Evolutionary conservation across 1,140 invertebrate genomes (phyloP).

Genomic region (Drosophila aff.): DNA sequence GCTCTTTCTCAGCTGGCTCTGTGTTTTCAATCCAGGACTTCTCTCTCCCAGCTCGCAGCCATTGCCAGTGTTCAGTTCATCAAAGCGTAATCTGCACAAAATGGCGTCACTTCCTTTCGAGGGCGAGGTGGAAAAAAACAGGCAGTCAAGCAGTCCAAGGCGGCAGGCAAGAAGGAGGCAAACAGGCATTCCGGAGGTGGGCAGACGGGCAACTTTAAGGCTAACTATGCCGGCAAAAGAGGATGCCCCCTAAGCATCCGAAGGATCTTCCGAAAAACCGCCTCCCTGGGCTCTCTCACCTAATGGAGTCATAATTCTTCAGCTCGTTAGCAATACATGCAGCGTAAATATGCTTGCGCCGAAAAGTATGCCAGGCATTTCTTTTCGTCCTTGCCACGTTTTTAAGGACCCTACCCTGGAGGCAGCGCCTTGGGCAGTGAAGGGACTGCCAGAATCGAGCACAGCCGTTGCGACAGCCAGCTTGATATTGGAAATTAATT

Average conservation of each 20-base stretch:
- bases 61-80: constrained; percentile 61
- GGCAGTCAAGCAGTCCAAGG: constrained; percentile 23
- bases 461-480: not conserved
- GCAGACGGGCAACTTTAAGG: constrained; percentile 65
- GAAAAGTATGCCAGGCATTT: constrained; percentile 72
- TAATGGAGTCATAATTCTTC: constrained; percentile 83
- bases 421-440: constrained; percentile 2
- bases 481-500: constrained; percentile 26
- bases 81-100: constrained; percentile 83
- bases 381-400: constrained; percentile 64
- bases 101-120: constrained; percentile 73
- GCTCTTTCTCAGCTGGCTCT: not conserved
- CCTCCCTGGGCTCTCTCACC: constrained; percentile 24
- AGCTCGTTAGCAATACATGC: constrained; percentile 79
- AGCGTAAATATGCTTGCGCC: constrained; percentile 74
- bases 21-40: constrained; percentile 16
- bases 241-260: constrained; percentile 14
- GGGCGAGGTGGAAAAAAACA: constrained; percentile 2
- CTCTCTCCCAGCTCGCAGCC: not conserved
- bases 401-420: constrained; percentile 54
- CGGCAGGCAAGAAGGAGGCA: constrained; percentile 29
- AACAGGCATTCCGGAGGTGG: constrained; percentile 17
- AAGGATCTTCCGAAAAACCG: not conserved
- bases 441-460: not conserved
- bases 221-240: constrained; percentile 60